Conservation (phyloP, 2,888 invertebrate species). For the Coelopa pilipes region DNA sequence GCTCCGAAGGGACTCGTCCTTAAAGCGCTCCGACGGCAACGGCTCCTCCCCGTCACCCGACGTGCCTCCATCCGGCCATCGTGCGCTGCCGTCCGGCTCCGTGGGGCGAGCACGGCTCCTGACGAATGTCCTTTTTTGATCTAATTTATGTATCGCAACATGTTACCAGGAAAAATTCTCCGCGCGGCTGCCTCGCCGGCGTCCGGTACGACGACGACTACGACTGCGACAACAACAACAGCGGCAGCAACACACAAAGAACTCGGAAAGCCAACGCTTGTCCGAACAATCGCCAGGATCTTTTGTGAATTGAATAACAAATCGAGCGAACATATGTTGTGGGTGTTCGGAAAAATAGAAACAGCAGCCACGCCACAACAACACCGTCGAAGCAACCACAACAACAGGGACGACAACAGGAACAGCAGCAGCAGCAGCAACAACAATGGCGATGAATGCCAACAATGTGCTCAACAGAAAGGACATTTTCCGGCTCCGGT, state of each 20-base stretch:
- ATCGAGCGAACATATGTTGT: constrained; percentile 42
- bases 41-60: too few species aligned
- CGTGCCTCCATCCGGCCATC: too few species aligned
- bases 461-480: background rate
- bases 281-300: constrained; percentile 27
- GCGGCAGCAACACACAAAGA: background rate
- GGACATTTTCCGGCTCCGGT: constrained; percentile 16
- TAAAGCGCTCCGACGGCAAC: too few species aligned
- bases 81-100: too few species aligned
- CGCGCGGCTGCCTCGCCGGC: background rate
- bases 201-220: background rate
- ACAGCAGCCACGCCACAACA: constrained; percentile 5
- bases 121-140: constrained; percentile 41
- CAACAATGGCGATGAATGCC: background rate
- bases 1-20: too few species aligned
- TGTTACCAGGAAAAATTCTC: constrained; percentile 17
- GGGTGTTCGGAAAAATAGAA: constrained; percentile 27
- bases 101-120: constrained; percentile 27
- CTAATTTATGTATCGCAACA: constrained; percentile 42
- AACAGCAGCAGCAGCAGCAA: constrained; percentile 9
- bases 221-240: background rate
- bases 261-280: background rate
- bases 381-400: constrained; percentile 19
- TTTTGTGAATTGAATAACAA: constrained; percentile 45
- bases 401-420: background rate